These are phyloP conservation scores for Pseudochromis fuscus DNA, from an alignment of 2,797 vertebrate genomes.

Conservation along the genomic window DNA sequence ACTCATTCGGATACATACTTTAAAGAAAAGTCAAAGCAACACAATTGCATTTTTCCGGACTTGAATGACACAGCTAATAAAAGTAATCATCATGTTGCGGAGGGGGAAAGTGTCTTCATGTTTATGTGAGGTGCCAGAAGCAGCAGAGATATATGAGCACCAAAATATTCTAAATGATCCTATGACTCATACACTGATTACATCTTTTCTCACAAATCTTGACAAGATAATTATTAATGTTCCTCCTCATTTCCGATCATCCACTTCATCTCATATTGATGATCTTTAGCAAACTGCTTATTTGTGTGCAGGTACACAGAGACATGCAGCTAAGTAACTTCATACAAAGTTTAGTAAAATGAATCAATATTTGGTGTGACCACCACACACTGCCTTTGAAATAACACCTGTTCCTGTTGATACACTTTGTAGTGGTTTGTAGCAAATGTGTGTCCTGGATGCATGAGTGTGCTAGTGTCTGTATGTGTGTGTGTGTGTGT, in stretches of 20 bases:
- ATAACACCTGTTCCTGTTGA: too few species aligned
- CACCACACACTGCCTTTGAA: too few species aligned
- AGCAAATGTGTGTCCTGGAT: neutral
- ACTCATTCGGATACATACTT: neutral
- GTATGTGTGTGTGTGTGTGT: too few species aligned
- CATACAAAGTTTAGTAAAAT: too few species aligned
- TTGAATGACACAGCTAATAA: conserved; percentile 10
- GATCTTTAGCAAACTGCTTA: conserved; percentile 15
- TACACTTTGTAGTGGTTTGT: too few species aligned
- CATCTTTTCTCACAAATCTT: conserved; percentile 49
- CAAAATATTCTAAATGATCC: conserved; percentile 37
- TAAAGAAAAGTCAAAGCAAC: conserved; percentile 1
- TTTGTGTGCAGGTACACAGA: conserved; percentile 9
- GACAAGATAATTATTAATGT: conserved; percentile 50
- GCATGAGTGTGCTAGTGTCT: neutral
- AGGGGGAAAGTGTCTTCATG: conserved; percentile 14
- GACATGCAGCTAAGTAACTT: too few species aligned
- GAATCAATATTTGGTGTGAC: too few species aligned
- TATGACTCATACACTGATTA: conserved; percentile 62
- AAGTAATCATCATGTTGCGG: conserved; percentile 28
- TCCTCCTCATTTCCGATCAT: conserved; percentile 36
- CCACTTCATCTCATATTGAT: conserved; percentile 41
- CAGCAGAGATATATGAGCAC: conserved; percentile 38
- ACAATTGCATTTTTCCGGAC: neutral
- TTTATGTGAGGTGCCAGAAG: conserved; percentile 25